A percentile compares a stretch with the other conserved stretches of the same genome.
phyloP scores from a whole-genome alignment of 2,797 vertebrate species.

The Echiichthys vipera region DNA sequence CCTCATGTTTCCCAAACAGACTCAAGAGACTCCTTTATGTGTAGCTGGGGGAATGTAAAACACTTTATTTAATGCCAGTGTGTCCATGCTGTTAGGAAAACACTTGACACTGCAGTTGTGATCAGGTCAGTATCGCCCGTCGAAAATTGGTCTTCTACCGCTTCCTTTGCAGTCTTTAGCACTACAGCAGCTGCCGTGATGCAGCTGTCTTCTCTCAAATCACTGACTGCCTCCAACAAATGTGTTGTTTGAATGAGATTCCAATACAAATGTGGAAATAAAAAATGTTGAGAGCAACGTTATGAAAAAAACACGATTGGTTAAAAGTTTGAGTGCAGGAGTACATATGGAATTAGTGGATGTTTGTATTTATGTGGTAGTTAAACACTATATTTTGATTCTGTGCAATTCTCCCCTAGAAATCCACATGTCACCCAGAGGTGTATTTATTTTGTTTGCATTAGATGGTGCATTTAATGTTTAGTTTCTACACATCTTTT shows the following conservation, averaged over 20 bases:
- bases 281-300: slow-evolving; percentile 28
- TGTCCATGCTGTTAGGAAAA: slow-evolving; percentile 39
- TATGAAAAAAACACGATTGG: slow-evolving; percentile 60
- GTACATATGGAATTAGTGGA: slow-evolving; percentile 61
- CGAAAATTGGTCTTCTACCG: slow-evolving; percentile 27
- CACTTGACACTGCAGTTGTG: slow-evolving; percentile 37
- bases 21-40: slow-evolving; percentile 52
- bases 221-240: slow-evolving; percentile 69
- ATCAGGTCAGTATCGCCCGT: slow-evolving; percentile 42
- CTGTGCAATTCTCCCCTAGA: slow-evolving; percentile 82
- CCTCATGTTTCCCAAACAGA: slow-evolving; percentile 51
- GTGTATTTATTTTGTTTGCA: slow-evolving; percentile 86
- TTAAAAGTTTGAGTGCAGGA: slow-evolving; percentile 55
- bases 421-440: slow-evolving; percentile 58
- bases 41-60: slow-evolving; percentile 51
- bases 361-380: slow-evolving; percentile 73
- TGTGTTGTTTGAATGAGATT: slow-evolving; percentile 67
- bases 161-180: slow-evolving; percentile 53
- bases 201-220: slow-evolving; percentile 58
- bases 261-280: slow-evolving; percentile 55
- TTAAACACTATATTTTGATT: slow-evolving; percentile 79
- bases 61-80: slow-evolving; percentile 11
- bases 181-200: slow-evolving; percentile 61
- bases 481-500: slow-evolving; percentile 75
- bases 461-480: slow-evolving; percentile 75